phyloP scores from a whole-genome alignment of 64 coral and sea anemone genomes.

The Acropora yongei region DNA sequence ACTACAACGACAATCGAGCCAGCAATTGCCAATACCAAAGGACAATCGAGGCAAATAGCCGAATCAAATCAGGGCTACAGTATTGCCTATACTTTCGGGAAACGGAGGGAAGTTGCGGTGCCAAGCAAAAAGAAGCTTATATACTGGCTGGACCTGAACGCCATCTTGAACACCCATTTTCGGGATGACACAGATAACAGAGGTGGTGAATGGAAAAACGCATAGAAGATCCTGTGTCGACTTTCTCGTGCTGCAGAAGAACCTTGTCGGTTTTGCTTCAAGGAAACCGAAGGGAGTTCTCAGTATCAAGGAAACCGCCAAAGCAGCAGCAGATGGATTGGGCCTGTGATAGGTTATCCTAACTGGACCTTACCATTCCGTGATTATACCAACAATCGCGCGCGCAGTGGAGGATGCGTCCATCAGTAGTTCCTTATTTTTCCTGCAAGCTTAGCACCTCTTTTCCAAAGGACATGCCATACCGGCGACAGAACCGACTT shows the following conservation, averaged over 20 bases:
- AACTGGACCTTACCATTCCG: slow-evolving; percentile 42
- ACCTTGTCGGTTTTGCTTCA: slow-evolving; percentile 56
- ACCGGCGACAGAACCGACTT: too few relatives aligned
- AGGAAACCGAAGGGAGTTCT: slow-evolving; percentile 67
- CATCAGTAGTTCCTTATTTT: slow-evolving; percentile 64
- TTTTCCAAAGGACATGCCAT: neutral
- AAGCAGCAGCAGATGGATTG: slow-evolving; percentile 56
- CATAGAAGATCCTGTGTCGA: slow-evolving; percentile 43
- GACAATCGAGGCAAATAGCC: slow-evolving; percentile 16
- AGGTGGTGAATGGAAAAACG: slow-evolving; percentile 42
- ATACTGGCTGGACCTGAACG: slow-evolving; percentile 35
- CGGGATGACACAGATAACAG: slow-evolving; percentile 66
- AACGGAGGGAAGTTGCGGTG: slow-evolving; percentile 65
- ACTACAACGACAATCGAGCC: slow-evolving; percentile 62
- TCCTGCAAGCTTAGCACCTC: neutral
- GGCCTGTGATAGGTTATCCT: neutral
- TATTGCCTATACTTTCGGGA: slow-evolving; percentile 57
- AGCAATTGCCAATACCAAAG: slow-evolving; percentile 55
- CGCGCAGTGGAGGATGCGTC: slow-evolving; percentile 31
- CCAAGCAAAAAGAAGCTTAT: slow-evolving; percentile 41
- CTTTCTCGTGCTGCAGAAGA: too few relatives aligned
- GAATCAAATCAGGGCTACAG: neutral
- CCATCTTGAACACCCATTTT: slow-evolving; percentile 50
- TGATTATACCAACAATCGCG: slow-evolving; percentile 73
- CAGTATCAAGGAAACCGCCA: slow-evolving; percentile 54